Evolutionary conservation across 2,888 invertebrate species (phyloP), one percentile per base, ranked within the genome.

Genomic region (Epistrophella euchroma): DNA sequence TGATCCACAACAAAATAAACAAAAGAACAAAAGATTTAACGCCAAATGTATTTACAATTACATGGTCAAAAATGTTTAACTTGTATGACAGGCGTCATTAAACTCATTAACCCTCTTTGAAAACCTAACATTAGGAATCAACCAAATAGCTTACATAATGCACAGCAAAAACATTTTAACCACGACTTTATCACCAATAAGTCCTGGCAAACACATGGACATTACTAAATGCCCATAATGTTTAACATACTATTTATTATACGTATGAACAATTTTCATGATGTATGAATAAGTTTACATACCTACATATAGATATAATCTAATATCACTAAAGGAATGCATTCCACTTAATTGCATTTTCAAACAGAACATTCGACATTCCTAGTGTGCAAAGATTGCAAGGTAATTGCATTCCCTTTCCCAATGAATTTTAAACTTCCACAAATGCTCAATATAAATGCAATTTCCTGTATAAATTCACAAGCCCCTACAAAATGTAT

Each of bases 381-480:
- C 74, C 82, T 60, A 66, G 82, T 82, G 81, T 58, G 77, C 60
- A 77, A 77, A 58, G 86, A 64, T 76, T 82, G 82, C 62, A 64
- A 78, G 76, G 77, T 76, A 86, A 86, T 86, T 86, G 81, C 85
- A 86, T 82, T 82, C 82, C 64, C 71, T 78, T 82, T 43, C 64
- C 56, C 77, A 82, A 82, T 86, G 78, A 86, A 86, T 82, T 86
- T 86, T 77, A 86, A 82, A 82, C 77, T 78, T 82, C 79, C 77
- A 86, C 82, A 86, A 86, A 86, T 78, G 86, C 73, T 86, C 77
- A 74, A 86, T 85, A 72, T 60, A 76, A 82, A 82, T 74, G 77
- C 64, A 71, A 76, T 73, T 76, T 72, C 50, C 66, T 47, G 47
- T 66, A 66, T 66, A 35, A 66, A 66, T 50, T 52, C 13, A 3